Evolutionary conservation across 2,113 vertebrate species (phyloP).

Genomic region (Macrotis lagotis): DNA sequence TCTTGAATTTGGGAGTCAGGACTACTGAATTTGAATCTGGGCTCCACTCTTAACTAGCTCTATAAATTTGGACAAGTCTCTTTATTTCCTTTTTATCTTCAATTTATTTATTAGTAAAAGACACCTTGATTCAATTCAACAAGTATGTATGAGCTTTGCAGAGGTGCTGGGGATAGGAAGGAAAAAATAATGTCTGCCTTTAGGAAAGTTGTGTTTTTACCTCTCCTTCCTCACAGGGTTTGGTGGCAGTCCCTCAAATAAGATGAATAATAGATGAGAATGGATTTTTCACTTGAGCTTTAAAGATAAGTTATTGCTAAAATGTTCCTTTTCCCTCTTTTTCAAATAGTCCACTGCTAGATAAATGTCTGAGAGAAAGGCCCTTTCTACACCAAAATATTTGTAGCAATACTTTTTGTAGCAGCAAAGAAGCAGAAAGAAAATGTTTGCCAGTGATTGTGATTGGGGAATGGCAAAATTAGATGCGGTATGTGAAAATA

Average conservation of each 20-base stretch:
- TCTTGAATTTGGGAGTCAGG: background rate
- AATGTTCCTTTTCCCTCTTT: background rate
- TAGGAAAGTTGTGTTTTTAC: background rate
- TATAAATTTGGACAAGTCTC: background rate
- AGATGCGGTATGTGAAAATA: background rate
- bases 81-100: background rate
- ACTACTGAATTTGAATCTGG: background rate
- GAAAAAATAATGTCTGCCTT: background rate
- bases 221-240: background rate
- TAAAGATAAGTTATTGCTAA: background rate
- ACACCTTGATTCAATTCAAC: background rate
- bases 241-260: background rate
- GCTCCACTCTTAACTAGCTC: background rate
- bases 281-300: background rate
- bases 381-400: background rate
- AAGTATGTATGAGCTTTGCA: background rate
- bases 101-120: background rate
- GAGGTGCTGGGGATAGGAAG: background rate
- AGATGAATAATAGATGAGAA: background rate
- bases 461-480: background rate
- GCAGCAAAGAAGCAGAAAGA: background rate
- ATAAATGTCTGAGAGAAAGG: background rate
- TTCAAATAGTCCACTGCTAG: background rate
- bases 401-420: background rate
- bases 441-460: background rate